Base-by-base conservation (phyloP, 1,140 invertebrate genomes). In the Hypsibius dujardini region DNA sequence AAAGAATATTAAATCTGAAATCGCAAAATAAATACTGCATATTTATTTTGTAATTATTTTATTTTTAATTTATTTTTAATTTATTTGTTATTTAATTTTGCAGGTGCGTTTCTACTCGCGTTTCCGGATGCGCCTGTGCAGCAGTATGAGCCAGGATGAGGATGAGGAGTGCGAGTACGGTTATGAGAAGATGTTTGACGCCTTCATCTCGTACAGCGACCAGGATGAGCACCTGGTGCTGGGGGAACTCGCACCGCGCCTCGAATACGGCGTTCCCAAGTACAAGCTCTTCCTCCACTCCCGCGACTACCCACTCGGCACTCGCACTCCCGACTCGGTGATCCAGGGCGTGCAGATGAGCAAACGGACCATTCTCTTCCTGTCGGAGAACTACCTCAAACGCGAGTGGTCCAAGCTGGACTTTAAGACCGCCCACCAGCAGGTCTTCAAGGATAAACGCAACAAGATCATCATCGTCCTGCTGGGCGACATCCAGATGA, bases 401-500 rank as follows among this genome's bases (percentile, higher is more conserved):
- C 91, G 89, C 2, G 90, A 94, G 78, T 95, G 91, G 92, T 89
- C 88, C 76, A 84, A 90, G 28, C 91, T 88, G 77, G 91, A 95
- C 76, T 91, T 94, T 80, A 92, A 92, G 79, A 89, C 89, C 3
- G 91, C 91, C 2, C 89, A 93, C 78, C 89, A 91, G 77, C 89
- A 90, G 76, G 87, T 92, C 46, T 80, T 95, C 28, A 83, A 89
- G 70, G 89, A 90, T 76, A 83, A 88, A 42, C 81, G 88, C 73
- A 84, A 87, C 76, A 84, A 89, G 75, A 82, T 94, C 62, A 90
- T 95, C 71, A 87, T 95, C 62, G 86, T 95, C 72, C 81, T 92
- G 12, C 80, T 92, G 69, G 90, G 90, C 62, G 88, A 92, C 78
- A 86, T 93, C 72, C 87, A 88, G 7, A 87, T 88, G 75, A 87